Conservation (phyloP, 2,113 vertebrate genomes). For the Dicaeum eximium region DNA sequence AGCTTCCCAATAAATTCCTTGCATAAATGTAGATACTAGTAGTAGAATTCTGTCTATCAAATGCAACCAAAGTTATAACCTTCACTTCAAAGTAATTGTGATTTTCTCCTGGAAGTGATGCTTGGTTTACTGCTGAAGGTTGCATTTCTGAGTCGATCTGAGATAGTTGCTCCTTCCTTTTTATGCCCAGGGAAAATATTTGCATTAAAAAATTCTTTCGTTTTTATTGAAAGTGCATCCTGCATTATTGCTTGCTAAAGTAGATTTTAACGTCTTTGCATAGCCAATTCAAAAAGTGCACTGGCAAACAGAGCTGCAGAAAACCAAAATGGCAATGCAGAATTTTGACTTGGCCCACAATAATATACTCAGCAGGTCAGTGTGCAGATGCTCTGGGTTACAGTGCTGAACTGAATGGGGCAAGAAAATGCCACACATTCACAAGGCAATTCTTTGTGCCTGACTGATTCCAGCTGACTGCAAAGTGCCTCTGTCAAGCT, state of each 20-base stretch:
- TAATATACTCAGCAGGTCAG: neutral
- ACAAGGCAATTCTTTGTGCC: neutral
- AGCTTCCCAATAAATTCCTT: neutral
- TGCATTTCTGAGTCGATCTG: neutral
- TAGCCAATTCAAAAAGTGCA: neutral
- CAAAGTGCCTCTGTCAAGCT: neutral
- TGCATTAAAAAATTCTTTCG: neutral
- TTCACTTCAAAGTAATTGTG: neutral
- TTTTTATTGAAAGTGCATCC: neutral
- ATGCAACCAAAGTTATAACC: neutral
- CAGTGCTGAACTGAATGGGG: neutral
- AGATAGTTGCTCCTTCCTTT: neutral
- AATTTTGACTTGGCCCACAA: rapidly evolving
- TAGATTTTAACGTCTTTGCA: neutral
- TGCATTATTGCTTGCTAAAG: neutral
- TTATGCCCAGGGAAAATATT: neutral
- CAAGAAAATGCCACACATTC: neutral
- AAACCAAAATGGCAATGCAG: neutral
- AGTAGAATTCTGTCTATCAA: neutral
- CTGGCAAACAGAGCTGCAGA: neutral
- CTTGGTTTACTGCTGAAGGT: neutral
- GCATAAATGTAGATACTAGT: neutral
- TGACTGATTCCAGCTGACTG: neutral
- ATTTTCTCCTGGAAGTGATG: neutral
- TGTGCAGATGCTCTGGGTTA: neutral